Percentiles rank a stretch among this genome's conserved stretches.
Conservation (phyloP, 2,113 vertebrate genomes). For the Paedocypris sp. region DNA sequence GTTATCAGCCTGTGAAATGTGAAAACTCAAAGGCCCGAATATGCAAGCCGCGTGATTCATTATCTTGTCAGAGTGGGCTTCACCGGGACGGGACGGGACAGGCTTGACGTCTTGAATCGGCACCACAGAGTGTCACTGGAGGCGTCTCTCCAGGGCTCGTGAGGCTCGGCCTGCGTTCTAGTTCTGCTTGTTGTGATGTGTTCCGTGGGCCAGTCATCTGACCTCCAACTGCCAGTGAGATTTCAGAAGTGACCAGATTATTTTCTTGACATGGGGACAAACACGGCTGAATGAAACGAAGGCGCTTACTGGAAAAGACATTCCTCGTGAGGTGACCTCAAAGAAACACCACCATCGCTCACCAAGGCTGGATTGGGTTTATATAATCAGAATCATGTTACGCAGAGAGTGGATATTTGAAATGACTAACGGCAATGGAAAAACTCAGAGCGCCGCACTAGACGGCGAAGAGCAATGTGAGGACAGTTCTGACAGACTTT, state of each 20-base stretch:
- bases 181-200: slow-evolving; percentile 9
- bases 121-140: slow-evolving; percentile 7
- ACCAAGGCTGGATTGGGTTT: too few species aligned
- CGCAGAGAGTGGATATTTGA: neutral
- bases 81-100: slow-evolving; percentile 42
- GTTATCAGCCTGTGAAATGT: slow-evolving; percentile 59
- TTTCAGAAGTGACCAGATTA: slow-evolving; percentile 1
- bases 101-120: slow-evolving; percentile 9
- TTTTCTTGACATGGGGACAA: too few species aligned
- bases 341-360: too few species aligned
- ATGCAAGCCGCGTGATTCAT: slow-evolving; percentile 56
- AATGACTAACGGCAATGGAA: neutral
- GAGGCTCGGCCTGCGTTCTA: slow-evolving; percentile 8
- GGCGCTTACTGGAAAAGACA: too few species aligned
- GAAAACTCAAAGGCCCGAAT: slow-evolving; percentile 50
- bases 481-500: slow-evolving; percentile 21
- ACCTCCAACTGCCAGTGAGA: neutral
- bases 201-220: slow-evolving; percentile 1
- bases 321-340: too few species aligned
- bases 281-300: too few species aligned
- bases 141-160: neutral
- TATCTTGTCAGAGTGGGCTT: slow-evolving; percentile 58
- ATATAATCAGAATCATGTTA: slow-evolving; percentile 5
- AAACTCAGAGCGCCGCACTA: neutral
- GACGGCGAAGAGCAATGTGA: slow-evolving; percentile 4